phyloP scores from a whole-genome alignment of 1,140 invertebrate genomes.

The Drosophila sp. region DNA sequence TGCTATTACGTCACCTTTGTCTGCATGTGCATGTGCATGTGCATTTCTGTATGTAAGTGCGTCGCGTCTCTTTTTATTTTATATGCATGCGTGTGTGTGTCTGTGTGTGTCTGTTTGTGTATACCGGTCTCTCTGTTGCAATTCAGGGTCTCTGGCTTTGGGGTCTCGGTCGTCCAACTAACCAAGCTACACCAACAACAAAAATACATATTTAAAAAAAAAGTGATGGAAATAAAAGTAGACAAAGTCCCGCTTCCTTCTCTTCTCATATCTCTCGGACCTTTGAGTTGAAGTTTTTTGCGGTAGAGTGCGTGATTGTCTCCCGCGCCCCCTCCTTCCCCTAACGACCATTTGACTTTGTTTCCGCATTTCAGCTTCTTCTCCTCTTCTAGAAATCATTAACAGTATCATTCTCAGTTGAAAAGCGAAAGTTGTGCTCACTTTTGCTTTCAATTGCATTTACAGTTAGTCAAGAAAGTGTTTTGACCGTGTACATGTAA shows the following conservation, averaged over 20 bases:
- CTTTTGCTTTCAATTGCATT: conserved; percentile 2
- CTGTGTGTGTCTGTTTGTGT: conserved; percentile 19
- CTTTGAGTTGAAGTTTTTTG: conserved; percentile 28
- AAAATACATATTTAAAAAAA: neutral
- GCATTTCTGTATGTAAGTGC: conserved; percentile 12
- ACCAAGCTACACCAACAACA: conserved; percentile 1
- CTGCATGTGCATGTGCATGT: conserved; percentile 23
- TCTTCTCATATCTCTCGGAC: conserved; percentile 1
- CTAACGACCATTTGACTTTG: conserved; percentile 38
- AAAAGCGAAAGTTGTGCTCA: neutral
- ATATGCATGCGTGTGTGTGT: conserved; percentile 15
- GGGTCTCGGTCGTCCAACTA: conserved; percentile 67
- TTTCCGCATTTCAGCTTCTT: conserved; percentile 15
- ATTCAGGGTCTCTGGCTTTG: conserved; percentile 46
- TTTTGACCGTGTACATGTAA: neutral
- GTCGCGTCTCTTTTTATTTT: conserved; percentile 30
- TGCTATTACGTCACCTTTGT: conserved; percentile 84
- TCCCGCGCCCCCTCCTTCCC: neutral
- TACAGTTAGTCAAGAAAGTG: no score
- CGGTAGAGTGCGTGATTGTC: conserved; percentile 35
- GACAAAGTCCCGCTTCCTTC: neutral
- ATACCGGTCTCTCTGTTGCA: conserved; percentile 27
- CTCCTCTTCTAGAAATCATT: neutral
- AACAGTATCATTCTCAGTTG: neutral
- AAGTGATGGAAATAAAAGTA: neutral